Base-by-base conservation (phyloP, 2,888 invertebrate genomes). In the Napeogenes inachia region DNA sequence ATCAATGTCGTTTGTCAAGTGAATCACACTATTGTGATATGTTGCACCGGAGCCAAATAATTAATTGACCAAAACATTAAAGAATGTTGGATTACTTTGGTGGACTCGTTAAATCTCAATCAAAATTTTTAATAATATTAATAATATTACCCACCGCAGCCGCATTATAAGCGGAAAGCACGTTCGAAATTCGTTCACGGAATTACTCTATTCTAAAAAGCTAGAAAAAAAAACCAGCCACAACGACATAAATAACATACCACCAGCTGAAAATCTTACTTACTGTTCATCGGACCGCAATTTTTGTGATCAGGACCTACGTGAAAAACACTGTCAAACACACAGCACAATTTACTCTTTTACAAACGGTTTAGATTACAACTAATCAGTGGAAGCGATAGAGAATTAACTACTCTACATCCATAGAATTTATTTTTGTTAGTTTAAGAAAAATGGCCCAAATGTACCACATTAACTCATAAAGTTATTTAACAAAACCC, bases 301-400 rank as follows among this genome's bases (percentile, higher is more conserved):
- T 80, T 88, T 85, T 87, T 87, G 88, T 90, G 89, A 83, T 89
- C 91, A 75, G 91, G 91, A 91, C 91, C 91, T 91, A 91, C 84
- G 85, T 86, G 86, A 89, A 84, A 90, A 90, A 90, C 84, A 88
- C 84, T 82, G 79, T 89, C 83, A 90, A 89, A 89, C 88, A 88
- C 84, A 87, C 89, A 75, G 80, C 85, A 88, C 85, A 85, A 85
- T 84, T 76, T 84, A 77, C 73, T 72, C 76, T 73, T 77, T 74
- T 74, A 77, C 77, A 79, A 79, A 80, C 75, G 75, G 68, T 75
- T 75, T 80, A 70, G 69, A 78, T 77, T 76, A 76, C 74, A 75
- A 79, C 78, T 69, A 63, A 65, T 68, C 63, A 69, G 71, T 73
- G 72, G 75, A 79, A 78, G 73, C 73, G 77, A 77, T 65, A 75